These are phyloP conservation scores for Synanthedon formicaeformis DNA, from an alignment of 2,888 invertebrate species.

Conservation along the genomic window DNA sequence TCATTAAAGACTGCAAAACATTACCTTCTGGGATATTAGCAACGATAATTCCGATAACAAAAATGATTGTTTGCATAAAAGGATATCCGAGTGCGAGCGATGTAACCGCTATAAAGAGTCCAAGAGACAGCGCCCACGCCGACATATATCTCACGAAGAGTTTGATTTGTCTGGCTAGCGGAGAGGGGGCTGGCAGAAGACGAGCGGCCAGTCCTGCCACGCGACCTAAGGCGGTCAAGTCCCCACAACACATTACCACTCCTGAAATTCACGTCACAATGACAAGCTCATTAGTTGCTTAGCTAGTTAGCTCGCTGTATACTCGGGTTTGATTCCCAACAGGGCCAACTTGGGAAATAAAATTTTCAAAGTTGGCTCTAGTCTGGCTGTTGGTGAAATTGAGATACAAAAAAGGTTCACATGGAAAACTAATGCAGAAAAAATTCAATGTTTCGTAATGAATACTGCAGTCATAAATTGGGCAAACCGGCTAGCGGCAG, in stretches of 20 bases:
- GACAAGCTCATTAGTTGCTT: too few species aligned
- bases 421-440: too few species aligned
- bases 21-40: slow-evolving; percentile 97
- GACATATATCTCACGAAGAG: slow-evolving; percentile 98
- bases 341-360: too few species aligned
- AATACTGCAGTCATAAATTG: too few species aligned
- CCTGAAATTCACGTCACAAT: slow-evolving; percentile 28
- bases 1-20: too few species aligned
- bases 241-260: slow-evolving; percentile 90
- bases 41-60: slow-evolving; percentile 96
- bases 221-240: slow-evolving; percentile 84
- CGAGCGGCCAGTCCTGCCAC: slow-evolving; percentile 94
- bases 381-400: too few species aligned
- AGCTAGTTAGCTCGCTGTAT: too few species aligned
- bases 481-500: too few species aligned
- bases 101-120: slow-evolving; percentile 93
- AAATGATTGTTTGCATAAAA: slow-evolving; percentile 98
- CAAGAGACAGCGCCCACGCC: slow-evolving; percentile 88
- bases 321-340: too few species aligned
- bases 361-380: too few species aligned
- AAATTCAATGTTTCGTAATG: too few species aligned
- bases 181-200: slow-evolving; percentile 93
- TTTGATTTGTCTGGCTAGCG: slow-evolving; percentile 94
- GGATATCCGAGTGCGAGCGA: slow-evolving; percentile 95
- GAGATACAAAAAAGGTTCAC: too few species aligned